phyloP scores from a whole-genome alignment of 2,888 invertebrate species.

The Eristalinus aeneus region DNA sequence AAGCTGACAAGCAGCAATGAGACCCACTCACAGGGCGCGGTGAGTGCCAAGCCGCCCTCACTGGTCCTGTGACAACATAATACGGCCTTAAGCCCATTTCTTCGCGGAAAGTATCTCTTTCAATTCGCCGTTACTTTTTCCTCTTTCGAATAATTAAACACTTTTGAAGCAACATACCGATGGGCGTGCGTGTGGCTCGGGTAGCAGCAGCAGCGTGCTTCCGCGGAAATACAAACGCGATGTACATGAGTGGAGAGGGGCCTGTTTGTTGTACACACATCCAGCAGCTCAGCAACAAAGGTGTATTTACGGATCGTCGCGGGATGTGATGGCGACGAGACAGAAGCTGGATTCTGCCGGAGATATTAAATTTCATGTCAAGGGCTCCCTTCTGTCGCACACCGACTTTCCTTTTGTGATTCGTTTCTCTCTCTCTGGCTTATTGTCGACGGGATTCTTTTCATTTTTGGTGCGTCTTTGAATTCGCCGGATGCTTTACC shows the following conservation, averaged over 20 bases:
- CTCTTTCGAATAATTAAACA: not conserved
- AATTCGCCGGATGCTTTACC: conserved; percentile 43
- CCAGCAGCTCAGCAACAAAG: conserved; percentile 12
- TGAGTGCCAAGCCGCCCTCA: not conserved
- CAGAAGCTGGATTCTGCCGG: conserved; percentile 40
- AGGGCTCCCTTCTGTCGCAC: conserved; percentile 12
- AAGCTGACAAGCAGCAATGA: not conserved
- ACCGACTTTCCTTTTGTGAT: not conserved
- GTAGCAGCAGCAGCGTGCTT: not conserved
- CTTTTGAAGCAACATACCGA: not conserved
- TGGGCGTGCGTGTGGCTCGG: not conserved
- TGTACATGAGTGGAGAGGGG: not conserved
- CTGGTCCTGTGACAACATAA: not conserved
- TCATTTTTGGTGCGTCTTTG: not conserved
- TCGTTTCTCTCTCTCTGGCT: not conserved
- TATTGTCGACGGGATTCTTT: not conserved
- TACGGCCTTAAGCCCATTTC: not conserved
- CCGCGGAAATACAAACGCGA: not conserved
- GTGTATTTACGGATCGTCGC: conserved; percentile 34
- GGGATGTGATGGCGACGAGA: conserved; percentile 4
- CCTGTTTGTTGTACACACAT: conserved; percentile 5
- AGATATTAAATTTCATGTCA: conserved; percentile 57
- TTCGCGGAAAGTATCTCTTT: not conserved
- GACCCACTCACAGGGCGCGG: not conserved
- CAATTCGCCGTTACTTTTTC: not conserved